Evolutionary conservation across 2,888 invertebrate genomes (phyloP).

Genomic region (Candidula unifasciata): DNA sequence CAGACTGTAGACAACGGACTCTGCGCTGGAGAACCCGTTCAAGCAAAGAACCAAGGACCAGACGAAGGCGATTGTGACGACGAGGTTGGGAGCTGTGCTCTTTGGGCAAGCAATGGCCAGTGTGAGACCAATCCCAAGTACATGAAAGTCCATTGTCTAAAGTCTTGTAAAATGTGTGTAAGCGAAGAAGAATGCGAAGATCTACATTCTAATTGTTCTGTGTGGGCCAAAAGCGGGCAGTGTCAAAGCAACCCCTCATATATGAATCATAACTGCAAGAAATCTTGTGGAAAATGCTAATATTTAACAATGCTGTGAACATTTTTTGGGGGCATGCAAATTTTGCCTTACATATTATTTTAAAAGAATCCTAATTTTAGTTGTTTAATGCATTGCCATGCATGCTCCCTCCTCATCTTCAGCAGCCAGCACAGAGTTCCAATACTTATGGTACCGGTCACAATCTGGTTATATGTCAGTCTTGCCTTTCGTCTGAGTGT

Average conservation of each 20-base stretch:
- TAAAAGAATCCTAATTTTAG: no score
- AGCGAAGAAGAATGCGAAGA: constrained; percentile 15
- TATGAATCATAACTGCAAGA: constrained; percentile 27
- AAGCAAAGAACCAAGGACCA: neutral
- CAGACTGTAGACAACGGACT: constrained; percentile 50
- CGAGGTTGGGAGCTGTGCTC: neutral
- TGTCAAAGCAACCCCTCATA: constrained; percentile 9
- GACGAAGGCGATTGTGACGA: constrained; percentile 5
- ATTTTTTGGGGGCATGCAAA: no score
- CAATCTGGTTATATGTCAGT: no score
- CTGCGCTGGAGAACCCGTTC: constrained; percentile 49
- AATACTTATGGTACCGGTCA: no score
- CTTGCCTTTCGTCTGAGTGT: no score
- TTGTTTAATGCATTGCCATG: no score
- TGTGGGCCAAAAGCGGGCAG: neutral
- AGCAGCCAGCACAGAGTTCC: no score
- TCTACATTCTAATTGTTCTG: neutral
- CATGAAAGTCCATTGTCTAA: constrained; percentile 38
- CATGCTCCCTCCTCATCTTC: no score
- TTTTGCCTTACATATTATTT: no score
- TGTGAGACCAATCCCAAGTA: constrained; percentile 25
- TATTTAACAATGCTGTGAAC: neutral
- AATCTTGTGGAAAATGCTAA: constrained; percentile 27
- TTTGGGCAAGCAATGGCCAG: neutral
- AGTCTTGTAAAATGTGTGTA: constrained; percentile 35